Conservation (phyloP, 92 coral and sea anemone genomes). For the Epizoanthus illoricatus region DNA sequence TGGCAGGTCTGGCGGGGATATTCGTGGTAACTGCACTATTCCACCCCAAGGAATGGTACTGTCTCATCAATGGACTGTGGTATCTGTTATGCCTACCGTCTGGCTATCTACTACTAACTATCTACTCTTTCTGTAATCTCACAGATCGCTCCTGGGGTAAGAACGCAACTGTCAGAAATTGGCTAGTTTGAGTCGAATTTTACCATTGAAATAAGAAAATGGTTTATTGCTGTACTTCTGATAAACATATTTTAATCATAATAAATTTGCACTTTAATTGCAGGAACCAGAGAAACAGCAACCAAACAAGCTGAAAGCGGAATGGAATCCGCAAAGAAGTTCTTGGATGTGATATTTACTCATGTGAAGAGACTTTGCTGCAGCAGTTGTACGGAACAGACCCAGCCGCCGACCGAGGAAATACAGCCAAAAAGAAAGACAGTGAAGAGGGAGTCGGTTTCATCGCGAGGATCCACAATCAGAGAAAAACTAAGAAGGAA, state of each 20-base stretch:
- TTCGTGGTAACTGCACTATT: conserved; percentile 51
- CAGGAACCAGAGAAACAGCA: conserved; percentile 34
- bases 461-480: conserved; percentile 32
- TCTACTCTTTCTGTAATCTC: conserved; percentile 56
- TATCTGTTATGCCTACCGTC: conserved; percentile 61
- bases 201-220: neutral
- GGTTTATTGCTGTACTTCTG: neutral
- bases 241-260: too few species aligned
- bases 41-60: conserved; percentile 56
- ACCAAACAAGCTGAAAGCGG: conserved; percentile 13
- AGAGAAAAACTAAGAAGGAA: conserved; percentile 35
- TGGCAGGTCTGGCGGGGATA: conserved; percentile 55
- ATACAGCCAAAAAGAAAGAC: neutral
- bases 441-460: conserved; percentile 12
- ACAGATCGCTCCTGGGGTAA: conserved; percentile 75
- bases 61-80: conserved; percentile 59
- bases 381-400: neutral
- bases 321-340: conserved; percentile 17
- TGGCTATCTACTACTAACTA: conserved; percentile 55
- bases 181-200: neutral
- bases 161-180: neutral
- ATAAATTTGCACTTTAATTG: neutral
- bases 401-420: neutral
- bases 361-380: neutral
- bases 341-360: neutral